phyloP scores from a whole-genome alignment of 2,113 vertebrate genomes.

The rat (Rattus norvegicus) region GRCr8 NC_086022.1:155629501-155630000 shows the following conservation, averaged over 20 bases:
- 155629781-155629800: no score
- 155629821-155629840: no score
- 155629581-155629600: neutral
- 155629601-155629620: neutral
- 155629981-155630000: slow-evolving; percentile 99
- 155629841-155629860: neutral
- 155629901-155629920: slow-evolving; percentile 4
- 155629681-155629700: neutral
- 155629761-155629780: no score
- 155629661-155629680: neutral
- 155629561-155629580: neutral
- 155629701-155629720: neutral
- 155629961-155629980: slow-evolving; percentile 96
- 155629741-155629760: no score
- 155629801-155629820: no score
- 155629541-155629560: neutral
- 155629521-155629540: neutral
- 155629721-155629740: neutral
- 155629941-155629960: slow-evolving; percentile 97
- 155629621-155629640: neutral
- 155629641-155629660: neutral
- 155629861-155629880: neutral
- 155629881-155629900: neutral
- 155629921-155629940: slow-evolving; percentile 94
- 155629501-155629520: neutral